phyloP scores from a whole-genome alignment of 2,113 vertebrate species.

The Pseudorhombus dupliciocellatus region DNA sequence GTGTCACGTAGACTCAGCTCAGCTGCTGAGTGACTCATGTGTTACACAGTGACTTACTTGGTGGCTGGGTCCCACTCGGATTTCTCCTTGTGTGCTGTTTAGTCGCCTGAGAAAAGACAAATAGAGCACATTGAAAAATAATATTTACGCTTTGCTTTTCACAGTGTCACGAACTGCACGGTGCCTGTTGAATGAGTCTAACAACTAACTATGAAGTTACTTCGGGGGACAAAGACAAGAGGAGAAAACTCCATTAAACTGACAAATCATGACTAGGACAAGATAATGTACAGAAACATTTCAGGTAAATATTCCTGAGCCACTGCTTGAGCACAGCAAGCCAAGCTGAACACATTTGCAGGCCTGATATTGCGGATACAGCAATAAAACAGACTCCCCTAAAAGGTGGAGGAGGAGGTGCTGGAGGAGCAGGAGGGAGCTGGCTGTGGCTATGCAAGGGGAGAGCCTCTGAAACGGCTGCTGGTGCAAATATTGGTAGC shows the following conservation, averaged over 20 bases:
- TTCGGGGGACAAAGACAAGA: not conserved
- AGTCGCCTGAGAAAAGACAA: constrained; percentile 87
- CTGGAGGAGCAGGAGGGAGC: constrained; percentile 1
- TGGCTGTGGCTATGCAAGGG: constrained; percentile 60
- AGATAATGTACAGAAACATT: constrained; percentile 17
- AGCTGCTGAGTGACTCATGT: constrained; percentile 2
- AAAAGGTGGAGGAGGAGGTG: constrained; percentile 52
- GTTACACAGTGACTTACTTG: constrained; percentile 84
- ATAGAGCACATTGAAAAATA: constrained; percentile 50
- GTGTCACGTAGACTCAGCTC: not conserved
- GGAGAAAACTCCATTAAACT: not conserved
- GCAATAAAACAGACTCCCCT: constrained; percentile 76
- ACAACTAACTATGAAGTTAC: constrained; percentile 19
- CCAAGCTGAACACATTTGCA: constrained; percentile 60
- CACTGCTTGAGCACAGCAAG: constrained; percentile 33
- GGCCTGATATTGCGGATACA: constrained; percentile 71
- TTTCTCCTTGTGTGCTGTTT: constrained; percentile 99
- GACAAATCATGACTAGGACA: not conserved
- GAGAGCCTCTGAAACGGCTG: constrained; percentile 85
- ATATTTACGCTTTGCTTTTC: constrained; percentile 41
- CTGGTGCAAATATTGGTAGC: constrained; percentile 91
- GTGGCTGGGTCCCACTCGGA: constrained; percentile 97
- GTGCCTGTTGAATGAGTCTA: constrained; percentile 20
- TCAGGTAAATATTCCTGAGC: constrained; percentile 29
- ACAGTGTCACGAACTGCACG: constrained; percentile 8